Base-by-base conservation (phyloP, 2,113 vertebrate genomes). In the Girardinichthys multiradiatus region DNA sequence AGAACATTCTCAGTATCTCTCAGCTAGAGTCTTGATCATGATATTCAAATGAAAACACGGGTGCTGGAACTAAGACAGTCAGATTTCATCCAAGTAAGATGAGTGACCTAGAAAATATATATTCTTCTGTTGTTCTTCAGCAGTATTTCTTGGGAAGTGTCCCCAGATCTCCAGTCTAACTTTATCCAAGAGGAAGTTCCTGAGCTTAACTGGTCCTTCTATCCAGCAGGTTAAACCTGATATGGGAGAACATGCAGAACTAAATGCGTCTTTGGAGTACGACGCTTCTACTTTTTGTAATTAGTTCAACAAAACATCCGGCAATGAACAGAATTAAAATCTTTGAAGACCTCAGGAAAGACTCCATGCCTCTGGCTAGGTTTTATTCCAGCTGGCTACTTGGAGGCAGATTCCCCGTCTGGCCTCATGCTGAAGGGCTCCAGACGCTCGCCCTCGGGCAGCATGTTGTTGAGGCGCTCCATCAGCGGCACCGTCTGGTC, bases 401-500 rank as follows among this genome's bases (percentile, higher is more conserved):
- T 94, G 80, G 83, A 85, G 21, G 93, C 80, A 0, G 85, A 12
- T n/a, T 96, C 95, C 0, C 94, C 88, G 0, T 97, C 96, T 0
- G 95, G 89, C 63, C 96, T 95, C 96, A 98, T 97, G 91, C 94
- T 96, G 89, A 99, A 99, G 66, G 97, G 96, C 88, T 99, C 98
- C 79, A 99, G 94, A 24, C 96, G 93, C 88, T 99, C 98, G 0
- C 89, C 90, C 90, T 99, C 98, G 0, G 98, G 98, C 89, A 99
- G 93, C 93, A 99, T 87, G 93, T 95, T 95, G 91, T 99, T 99
- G 61, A 99, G 95, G 37, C 96, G 91, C 91, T 99, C 98, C 97
- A 99, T 95, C 87, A 99, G 94, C 0, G 98, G 98, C 61, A 97
- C 80, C 0, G 98, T 99, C 94, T 99, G 97, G 91, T 99, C 98